Conservation (phyloP, 2,888 invertebrate genomes). For the Azorinus chamasolen region DNA sequence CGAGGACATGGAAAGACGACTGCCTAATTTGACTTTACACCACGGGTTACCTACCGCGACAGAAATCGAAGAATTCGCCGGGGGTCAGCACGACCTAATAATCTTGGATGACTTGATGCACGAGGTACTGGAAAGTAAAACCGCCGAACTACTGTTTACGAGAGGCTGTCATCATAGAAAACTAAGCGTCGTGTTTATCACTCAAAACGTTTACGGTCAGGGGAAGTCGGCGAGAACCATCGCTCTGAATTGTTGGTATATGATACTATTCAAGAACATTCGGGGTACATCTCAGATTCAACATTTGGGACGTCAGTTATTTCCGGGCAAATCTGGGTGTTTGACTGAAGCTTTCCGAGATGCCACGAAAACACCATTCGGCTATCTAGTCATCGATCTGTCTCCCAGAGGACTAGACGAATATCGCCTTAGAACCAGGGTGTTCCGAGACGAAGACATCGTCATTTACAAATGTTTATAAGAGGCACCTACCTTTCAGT, state of each 20-base stretch:
- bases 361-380: constrained; percentile 15
- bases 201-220: constrained; percentile 38
- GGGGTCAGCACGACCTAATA: constrained; percentile 6
- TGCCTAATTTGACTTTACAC: constrained; percentile 14
- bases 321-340: constrained; percentile 17
- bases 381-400: constrained; percentile 36
- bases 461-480: constrained; percentile 13
- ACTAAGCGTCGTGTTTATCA: constrained; percentile 32
- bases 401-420: constrained; percentile 22
- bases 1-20: constrained; percentile 20
- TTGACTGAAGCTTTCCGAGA: constrained; percentile 35
- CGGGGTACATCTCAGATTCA: constrained; percentile 29
- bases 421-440: constrained; percentile 34
- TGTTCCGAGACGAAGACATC: constrained; percentile 24
- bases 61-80: constrained; percentile 20
- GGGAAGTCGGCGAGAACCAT: constrained; percentile 37
- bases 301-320: constrained; percentile 27
- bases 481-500: not conserved
- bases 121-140: constrained; percentile 15
- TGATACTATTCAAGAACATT: constrained; percentile 38
- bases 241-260: constrained; percentile 33
- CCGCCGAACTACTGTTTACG: constrained; percentile 28
- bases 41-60: constrained; percentile 4
- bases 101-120: constrained; percentile 36
- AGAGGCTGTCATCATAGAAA: constrained; percentile 34